Base-by-base conservation (phyloP, 2,888 invertebrate genomes). In the Ditula angustiorana region DNA sequence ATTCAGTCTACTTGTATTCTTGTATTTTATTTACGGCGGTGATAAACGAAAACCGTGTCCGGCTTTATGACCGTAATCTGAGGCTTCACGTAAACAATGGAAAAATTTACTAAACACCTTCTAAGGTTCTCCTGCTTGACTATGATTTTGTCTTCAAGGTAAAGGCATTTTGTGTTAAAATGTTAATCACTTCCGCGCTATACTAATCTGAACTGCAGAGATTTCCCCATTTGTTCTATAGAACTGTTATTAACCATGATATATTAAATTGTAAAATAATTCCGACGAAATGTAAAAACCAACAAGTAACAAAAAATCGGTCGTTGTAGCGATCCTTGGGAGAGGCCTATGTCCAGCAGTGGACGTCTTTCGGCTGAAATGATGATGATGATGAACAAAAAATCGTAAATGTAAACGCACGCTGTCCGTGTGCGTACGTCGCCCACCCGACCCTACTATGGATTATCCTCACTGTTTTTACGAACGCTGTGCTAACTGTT, bases 21-120 rank as follows among this genome's bases (percentile, higher is more conserved):
- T 13, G n/a, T 23, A 37, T 50, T 57, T 50, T 62, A 56, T 57
- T 62, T 63, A 63, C 19, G 44, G 5, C n/a, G 33, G 5, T 41
- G 24, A 30, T 63, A 44, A 57, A 58, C 19, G 13, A 44, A 63
- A 63, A 46, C 46, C 16, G 41, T 26, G 35, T 26, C 28, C 33
- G 10, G 41, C 26, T 58, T 63, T 33, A 58, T 57, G 10, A 24
- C 33, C 11, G 56, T 23, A 30, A 55, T 23, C 30, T 24, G 56
- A 11, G 23, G 10, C 19, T 7, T 10, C 19, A 41, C 41, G 41
- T 41, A 41, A 8, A 19, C 19, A 10, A 19, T 5, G 41, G 19
- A 19, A 41, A 37, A 19, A 19, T 16, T 19, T 19, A 19, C 10
- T 8, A 10, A 16, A 19, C 41, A 19, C 19, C 41, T 41, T 41